Base-by-base conservation (phyloP, 2,888 invertebrate species). In the Patella depressa region DNA sequence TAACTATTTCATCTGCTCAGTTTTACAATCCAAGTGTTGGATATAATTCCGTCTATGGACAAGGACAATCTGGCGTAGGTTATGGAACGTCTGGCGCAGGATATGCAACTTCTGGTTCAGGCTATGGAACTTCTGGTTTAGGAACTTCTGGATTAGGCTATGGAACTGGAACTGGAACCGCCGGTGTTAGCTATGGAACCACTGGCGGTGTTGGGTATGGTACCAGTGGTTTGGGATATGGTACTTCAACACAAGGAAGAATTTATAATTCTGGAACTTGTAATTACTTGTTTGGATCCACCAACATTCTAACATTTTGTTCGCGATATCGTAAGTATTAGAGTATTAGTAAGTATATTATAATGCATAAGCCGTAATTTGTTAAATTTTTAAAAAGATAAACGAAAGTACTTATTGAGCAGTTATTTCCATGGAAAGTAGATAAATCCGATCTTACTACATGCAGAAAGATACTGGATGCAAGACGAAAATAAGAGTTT, bases 191-290 rank as follows among this genome's bases (percentile, higher is more conserved):
- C 3, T 65, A 24, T 24, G 24, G 24, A 3, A 65, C 65, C 3
- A 24, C 24, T 65, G 65, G n/a, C n/a, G n/a, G 65, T 12, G 11
- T 12, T 65, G 65, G 24, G 12, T 65, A 65, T 65, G 65, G 65
- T 65, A 65, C 65, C 65, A 65, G 24, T 65, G 65, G 65, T 65
- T 65, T 65, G 11, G 65, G 65, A 2, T 65, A 65, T 65, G 65
- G 65, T 15, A 65, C 19, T 24, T 19, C 65, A 11, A 65, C 65
- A 65, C 24, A 65, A 24, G 65, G 65, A 12, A 65, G 65, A 65
- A 65, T 65, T 9, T 65, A 65, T 24, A 65, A 19, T 24, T 24
- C 65, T 24, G 65, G 24, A 65, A 65, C 65, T 1, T 65, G 65
- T 24, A 65, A 65, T 65, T 24, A 24, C 19, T 65, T 65, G 24